Percentiles rank a stretch among this genome's conserved stretches.
Conservation (phyloP, 2,797 vertebrate genomes). For the Parambassis ranga region DNA sequence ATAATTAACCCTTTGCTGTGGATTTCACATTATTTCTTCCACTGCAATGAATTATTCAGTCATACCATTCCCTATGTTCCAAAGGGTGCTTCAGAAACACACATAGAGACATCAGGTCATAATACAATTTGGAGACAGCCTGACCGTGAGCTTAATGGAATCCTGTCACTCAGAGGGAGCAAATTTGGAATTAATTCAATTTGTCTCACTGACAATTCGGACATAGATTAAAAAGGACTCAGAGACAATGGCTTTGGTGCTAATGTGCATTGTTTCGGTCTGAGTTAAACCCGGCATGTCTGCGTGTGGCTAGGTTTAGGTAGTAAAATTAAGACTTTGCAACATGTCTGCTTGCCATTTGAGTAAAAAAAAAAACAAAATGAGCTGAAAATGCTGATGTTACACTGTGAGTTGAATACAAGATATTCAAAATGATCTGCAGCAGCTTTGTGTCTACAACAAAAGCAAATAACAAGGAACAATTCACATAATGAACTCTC, state of each 20-base stretch:
- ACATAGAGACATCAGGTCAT: slow-evolving; percentile 76
- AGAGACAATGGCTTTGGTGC: slow-evolving; percentile 60
- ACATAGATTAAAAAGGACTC: slow-evolving; percentile 79
- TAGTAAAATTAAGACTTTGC: slow-evolving; percentile 22
- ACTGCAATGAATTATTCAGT: slow-evolving; percentile 50
- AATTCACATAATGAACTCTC: slow-evolving; percentile 55
- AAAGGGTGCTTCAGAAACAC: slow-evolving; percentile 61
- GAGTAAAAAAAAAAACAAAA: slow-evolving; percentile 48
- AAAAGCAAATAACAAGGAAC: slow-evolving; percentile 54
- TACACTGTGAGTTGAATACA: slow-evolving; percentile 29
- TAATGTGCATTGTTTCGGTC: slow-evolving; percentile 70
- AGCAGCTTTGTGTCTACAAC: slow-evolving; percentile 41
- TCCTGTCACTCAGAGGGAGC: slow-evolving; percentile 78
- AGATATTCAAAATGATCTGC: slow-evolving; percentile 40
- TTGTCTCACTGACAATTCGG: slow-evolving; percentile 77
- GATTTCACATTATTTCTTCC: slow-evolving; percentile 6
- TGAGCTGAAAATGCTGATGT: slow-evolving; percentile 13
- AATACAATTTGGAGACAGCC: slow-evolving; percentile 76
- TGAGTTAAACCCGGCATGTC: slow-evolving; percentile 40
- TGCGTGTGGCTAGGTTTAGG: slow-evolving; percentile 7
- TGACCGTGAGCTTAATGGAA: slow-evolving; percentile 75
- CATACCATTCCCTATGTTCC: slow-evolving; percentile 52
- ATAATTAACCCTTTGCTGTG: not conserved
- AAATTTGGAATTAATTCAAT: slow-evolving; percentile 82
- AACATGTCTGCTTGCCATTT: slow-evolving; percentile 29